Percentiles rank a stretch among this genome's conserved stretches.
Evolutionary conservation across 2,113 vertebrate genomes (phyloP).

Genomic region (Paramisgurnus dabryanus): DNA sequence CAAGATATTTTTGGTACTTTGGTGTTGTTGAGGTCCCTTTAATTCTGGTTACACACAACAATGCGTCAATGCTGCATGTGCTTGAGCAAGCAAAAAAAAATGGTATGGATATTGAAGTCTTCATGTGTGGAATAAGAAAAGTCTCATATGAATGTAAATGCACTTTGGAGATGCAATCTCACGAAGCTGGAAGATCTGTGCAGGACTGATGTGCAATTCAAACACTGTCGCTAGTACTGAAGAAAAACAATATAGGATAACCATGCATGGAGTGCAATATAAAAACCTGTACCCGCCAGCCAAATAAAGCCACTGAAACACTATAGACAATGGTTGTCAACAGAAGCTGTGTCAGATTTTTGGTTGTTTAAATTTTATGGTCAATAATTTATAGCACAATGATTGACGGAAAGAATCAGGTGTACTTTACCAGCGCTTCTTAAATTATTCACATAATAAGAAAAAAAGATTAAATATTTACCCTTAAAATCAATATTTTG

Average conservation of each 20-base stretch:
- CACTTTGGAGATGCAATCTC: slow-evolving; percentile 43
- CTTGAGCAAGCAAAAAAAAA: slow-evolving; percentile 58
- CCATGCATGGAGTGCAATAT: neutral
- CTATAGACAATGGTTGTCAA: neutral
- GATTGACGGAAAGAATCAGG: too few relatives aligned
- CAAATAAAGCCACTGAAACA: slow-evolving; percentile 37
- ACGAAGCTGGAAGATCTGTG: slow-evolving; percentile 28
- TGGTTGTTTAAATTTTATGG: neutral
- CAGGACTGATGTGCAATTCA: slow-evolving; percentile 51
- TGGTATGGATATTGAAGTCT: slow-evolving; percentile 66
- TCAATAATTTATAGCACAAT: too few relatives aligned
- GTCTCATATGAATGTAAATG: slow-evolving; percentile 60
- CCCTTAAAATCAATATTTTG: too few relatives aligned
- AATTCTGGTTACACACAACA: neutral
- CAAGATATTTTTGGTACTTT: slow-evolving; percentile 13
- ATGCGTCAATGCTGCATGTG: slow-evolving; percentile 29
- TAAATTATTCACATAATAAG: too few relatives aligned
- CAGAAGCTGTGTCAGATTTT: neutral
- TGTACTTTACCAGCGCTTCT: too few relatives aligned
- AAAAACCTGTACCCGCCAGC: slow-evolving; percentile 9
- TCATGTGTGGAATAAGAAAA: slow-evolving; percentile 47
- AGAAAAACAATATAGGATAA: neutral
- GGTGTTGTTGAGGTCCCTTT: neutral
- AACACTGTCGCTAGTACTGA: neutral
- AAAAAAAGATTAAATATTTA: too few relatives aligned